Evolutionary conservation across 2,797 vertebrate genomes (phyloP), one percentile per base, ranked within the genome.

Genomic region (Sandelia bainsii): DNA sequence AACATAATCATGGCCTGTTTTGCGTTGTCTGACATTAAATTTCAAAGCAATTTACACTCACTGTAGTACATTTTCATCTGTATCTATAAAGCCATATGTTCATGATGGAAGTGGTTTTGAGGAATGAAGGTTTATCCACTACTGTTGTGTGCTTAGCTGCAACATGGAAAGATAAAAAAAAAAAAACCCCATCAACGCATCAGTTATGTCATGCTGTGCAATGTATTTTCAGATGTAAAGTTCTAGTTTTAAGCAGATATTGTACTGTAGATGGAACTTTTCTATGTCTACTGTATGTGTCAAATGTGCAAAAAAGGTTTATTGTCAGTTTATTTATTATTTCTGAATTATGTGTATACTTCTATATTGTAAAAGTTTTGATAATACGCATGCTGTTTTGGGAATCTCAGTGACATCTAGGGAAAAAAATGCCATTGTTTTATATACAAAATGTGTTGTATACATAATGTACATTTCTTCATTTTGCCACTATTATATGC

Each of bases 241-340:
- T 96, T 96, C 94, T 94, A 94, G 93, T 94, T 94, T 95, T 78
- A 91, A 91, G 88, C 88, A 89, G 84, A 93, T 91, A 92, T 91
- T 92, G 93, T 92, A 92, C 91, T 90, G 90, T 94, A 92, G 89
- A 94, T 92, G 85, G 91, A 91, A 89, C 87, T 94, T 95, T 94
- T 94, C 84, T 93, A 94, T 93, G 92, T 95, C 87, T 91, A 83
- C 79, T 82, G 70, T 88, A 77, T 91, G 92, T 93, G 93, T 96
- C 93, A 94, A 93, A 95, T 95, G 96, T 97, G 91, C 91, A 95
- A 93, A 94, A 94, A 52, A 87, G 84, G 84, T 94, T 93, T 93
- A 95, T 91, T 81, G 95, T 97, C 91, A 92, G 95, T 97, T 98
- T 95, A 96, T 97, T 96, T 97, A 96, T 96, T 92, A 91, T 92